A percentile compares a stretch with the other conserved stretches of the same genome.
Conservation (phyloP, 2,888 invertebrate species). For the Eupithecia centaureata region DNA sequence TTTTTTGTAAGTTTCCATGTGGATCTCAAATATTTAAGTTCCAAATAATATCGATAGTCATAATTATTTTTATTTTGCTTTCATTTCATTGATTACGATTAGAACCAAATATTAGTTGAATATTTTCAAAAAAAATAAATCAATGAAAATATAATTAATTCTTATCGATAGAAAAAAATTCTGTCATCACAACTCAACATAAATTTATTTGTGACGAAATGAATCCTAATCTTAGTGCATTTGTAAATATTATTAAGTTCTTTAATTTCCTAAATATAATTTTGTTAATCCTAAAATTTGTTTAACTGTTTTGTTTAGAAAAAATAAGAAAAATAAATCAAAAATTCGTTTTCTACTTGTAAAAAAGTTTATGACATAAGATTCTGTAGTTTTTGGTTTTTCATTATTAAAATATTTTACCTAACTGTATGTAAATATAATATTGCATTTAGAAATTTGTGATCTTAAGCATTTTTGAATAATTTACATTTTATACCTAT, state of each 20-base stretch:
- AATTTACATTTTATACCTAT: slow-evolving; percentile 52
- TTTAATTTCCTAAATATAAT: slow-evolving; percentile 50
- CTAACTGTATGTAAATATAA: slow-evolving; percentile 72
- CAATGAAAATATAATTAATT: slow-evolving; percentile 25
- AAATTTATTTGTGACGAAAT: slow-evolving; percentile 52
- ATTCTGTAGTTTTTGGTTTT: slow-evolving; percentile 55
- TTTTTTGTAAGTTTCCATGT: slow-evolving; percentile 56
- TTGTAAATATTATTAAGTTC: slow-evolving; percentile 58
- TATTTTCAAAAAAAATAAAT: slow-evolving; percentile 54
- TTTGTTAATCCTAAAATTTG: slow-evolving; percentile 60
- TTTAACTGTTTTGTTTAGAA: slow-evolving; percentile 64
- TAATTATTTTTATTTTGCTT: slow-evolving; percentile 58
- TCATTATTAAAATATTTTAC: slow-evolving; percentile 39
- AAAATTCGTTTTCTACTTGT: slow-evolving; percentile 58
- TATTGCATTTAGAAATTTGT: slow-evolving; percentile 81
- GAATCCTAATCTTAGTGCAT: slow-evolving; percentile 47
- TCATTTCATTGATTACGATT: slow-evolving; percentile 63
- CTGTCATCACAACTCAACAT: slow-evolving; percentile 42
- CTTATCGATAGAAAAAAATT: slow-evolving; percentile 35
- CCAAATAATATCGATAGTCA: slow-evolving; percentile 80
- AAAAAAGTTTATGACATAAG: slow-evolving; percentile 48
- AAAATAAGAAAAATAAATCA: slow-evolving; percentile 52
- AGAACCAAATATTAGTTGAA: slow-evolving; percentile 81
- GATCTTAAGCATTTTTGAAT: slow-evolving; percentile 65
- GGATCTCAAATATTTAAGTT: slow-evolving; percentile 81